Evolutionary conservation across 2,113 vertebrate species (phyloP).

Genomic region (Nothobranchius furzeri): DNA sequence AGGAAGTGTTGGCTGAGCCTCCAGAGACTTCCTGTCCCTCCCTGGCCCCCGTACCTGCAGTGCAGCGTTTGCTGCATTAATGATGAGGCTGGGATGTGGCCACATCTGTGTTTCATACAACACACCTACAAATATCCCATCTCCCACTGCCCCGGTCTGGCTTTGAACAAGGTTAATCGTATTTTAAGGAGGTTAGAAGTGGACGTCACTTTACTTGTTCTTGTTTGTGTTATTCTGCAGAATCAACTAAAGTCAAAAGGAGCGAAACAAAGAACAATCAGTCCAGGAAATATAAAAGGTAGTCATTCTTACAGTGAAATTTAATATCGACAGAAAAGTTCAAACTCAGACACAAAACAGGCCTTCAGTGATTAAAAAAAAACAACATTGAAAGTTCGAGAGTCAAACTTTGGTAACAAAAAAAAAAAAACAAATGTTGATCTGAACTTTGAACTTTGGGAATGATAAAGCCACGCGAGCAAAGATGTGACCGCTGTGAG

Average conservation of each 20-base stretch:
- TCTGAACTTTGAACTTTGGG: neutral
- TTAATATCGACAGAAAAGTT: no score
- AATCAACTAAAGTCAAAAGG: neutral
- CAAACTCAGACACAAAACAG: no score
- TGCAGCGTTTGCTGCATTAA: conserved; percentile 65
- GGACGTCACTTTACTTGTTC: no score
- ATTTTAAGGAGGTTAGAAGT: no score
- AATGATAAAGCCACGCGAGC: neutral
- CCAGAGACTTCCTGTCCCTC: conserved; percentile 48
- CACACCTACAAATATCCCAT: conserved; percentile 41
- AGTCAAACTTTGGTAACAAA: neutral
- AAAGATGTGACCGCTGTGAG: neutral
- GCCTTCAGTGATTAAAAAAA: neutral
- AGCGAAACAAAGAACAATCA: neutral
- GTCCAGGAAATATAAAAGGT: no score
- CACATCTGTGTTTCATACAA: conserved; percentile 66
- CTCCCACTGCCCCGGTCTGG: neutral
- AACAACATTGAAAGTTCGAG: neutral
- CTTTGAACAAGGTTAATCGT: no score
- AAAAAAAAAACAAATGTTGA: neutral
- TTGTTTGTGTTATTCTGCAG: no score
- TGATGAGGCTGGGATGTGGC: conserved; percentile 70
- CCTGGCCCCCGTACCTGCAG: conserved; percentile 47
- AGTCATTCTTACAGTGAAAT: no score
- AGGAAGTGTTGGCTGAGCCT: conserved; percentile 38